Percentiles rank a stretch among this genome's conserved stretches.
Evolutionary conservation across 1,140 invertebrate species (phyloP).

Genomic region (Polypedilum vanderplanki): DNA sequence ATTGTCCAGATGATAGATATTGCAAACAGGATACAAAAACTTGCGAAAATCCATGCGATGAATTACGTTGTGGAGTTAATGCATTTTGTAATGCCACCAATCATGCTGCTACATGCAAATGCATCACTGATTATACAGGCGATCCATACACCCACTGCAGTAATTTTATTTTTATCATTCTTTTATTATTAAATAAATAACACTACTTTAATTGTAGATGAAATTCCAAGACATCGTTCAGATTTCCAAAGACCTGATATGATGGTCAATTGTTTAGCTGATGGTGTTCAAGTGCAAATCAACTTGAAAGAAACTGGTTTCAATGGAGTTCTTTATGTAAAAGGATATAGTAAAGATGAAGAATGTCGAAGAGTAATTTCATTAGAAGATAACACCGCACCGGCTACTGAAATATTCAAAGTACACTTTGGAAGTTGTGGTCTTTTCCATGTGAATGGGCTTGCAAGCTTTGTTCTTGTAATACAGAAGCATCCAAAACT

Average conservation of each 20-base stretch:
- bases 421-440: slow-evolving; percentile 88
- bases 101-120: slow-evolving; percentile 71
- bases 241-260: slow-evolving; percentile 81
- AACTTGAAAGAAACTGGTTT: slow-evolving; percentile 72
- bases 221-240: slow-evolving; percentile 51
- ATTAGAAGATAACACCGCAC: slow-evolving; percentile 56
- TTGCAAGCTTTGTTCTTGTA: slow-evolving; percentile 85
- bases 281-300: slow-evolving; percentile 83
- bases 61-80: slow-evolving; percentile 63
- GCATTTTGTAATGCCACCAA: slow-evolving; percentile 71
- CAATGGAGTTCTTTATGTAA: slow-evolving; percentile 87
- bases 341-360: slow-evolving; percentile 88
- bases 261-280: slow-evolving; percentile 80
- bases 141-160: slow-evolving; percentile 62
- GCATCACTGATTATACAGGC: slow-evolving; percentile 61
- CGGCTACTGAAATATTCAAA: slow-evolving; percentile 75
- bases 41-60: slow-evolving; percentile 69
- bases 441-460: slow-evolving; percentile 82
- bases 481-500: slow-evolving; percentile 93
- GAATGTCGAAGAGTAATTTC: slow-evolving; percentile 75
- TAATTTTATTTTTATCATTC: slow-evolving; percentile 41
- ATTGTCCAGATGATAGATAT: slow-evolving; percentile 69
- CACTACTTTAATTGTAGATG: slow-evolving; percentile 35
- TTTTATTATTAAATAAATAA: background rate
- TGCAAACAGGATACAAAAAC: slow-evolving; percentile 61